Percentiles rank a stretch among this genome's conserved stretches.
Evolutionary conservation across 2,113 vertebrate genomes (phyloP).

Genomic region (Marmota flaviventris): DNA sequence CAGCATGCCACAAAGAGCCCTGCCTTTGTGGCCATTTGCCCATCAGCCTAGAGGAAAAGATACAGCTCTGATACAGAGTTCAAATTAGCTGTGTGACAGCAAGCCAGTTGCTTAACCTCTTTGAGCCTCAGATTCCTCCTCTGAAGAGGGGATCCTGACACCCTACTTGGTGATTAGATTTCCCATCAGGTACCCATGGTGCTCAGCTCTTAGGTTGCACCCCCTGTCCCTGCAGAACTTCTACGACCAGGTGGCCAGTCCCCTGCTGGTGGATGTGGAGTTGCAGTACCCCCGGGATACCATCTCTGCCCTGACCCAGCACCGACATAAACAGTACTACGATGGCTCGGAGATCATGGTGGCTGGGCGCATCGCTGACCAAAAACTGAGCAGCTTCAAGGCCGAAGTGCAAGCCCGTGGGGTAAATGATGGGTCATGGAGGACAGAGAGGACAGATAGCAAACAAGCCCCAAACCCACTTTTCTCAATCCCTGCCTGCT

Average conservation of each 20-base stretch:
- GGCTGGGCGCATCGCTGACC: conserved; percentile 89
- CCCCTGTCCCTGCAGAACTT: conserved; percentile 87
- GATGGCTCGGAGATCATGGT: conserved; percentile 94
- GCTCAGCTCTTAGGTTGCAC: neutral
- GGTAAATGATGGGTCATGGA: conserved; percentile 81
- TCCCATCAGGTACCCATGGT: neutral
- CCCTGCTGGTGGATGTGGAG: conserved; percentile 89
- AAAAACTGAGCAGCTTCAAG: conserved; percentile 85
- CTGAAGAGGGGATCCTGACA: neutral
- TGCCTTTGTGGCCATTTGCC: neutral
- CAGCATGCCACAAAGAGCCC: rapidly evolving
- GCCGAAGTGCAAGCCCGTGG: conserved; percentile 88
- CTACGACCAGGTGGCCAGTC: conserved; percentile 92
- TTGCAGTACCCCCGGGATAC: conserved; percentile 85
- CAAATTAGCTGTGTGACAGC: neutral
- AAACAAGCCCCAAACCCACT: neutral
- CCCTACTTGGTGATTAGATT: neutral
- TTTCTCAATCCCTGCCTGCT: neutral
- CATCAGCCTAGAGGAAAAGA: neutral
- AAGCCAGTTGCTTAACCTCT: neutral
- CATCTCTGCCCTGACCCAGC: conserved; percentile 89
- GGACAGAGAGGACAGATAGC: neutral
- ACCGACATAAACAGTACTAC: conserved; percentile 90
- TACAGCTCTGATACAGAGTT: neutral
- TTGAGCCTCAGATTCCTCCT: neutral